Percentiles rank a stretch among this genome's conserved stretches.
Conservation (phyloP, 2,113 vertebrate species). For the Pogonocichla stellata region DNA sequence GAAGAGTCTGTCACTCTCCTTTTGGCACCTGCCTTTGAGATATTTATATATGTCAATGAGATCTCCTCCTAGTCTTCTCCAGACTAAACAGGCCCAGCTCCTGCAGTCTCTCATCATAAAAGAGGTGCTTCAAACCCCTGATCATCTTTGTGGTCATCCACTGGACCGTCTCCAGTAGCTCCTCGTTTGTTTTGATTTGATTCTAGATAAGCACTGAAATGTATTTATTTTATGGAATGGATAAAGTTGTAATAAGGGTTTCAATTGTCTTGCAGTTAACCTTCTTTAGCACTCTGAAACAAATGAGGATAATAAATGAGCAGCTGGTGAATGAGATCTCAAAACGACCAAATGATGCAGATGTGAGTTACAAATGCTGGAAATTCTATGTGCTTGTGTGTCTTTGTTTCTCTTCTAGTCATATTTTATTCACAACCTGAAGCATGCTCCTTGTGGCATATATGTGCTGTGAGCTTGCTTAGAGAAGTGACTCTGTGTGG, state of each 20-base stretch:
- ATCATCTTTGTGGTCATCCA: not conserved
- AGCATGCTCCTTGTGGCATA: not conserved
- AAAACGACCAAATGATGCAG: not conserved
- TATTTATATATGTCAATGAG: rapidly evolving
- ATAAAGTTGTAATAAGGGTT: not conserved
- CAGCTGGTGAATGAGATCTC: conserved; percentile 51
- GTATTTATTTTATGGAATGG: not conserved
- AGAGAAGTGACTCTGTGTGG: not conserved
- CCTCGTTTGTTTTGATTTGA: not conserved
- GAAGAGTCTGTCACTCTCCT: not conserved
- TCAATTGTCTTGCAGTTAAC: conserved; percentile 53
- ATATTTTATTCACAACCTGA: not conserved
- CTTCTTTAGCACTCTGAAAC: conserved; percentile 68
- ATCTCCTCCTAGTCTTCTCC: not conserved
- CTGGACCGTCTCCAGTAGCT: not conserved
- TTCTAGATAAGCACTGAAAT: not conserved
- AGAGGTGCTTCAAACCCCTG: not conserved
- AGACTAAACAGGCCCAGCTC: not conserved
- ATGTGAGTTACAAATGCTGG: conserved; percentile 35
- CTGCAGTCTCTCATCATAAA: not conserved
- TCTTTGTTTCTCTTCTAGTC: not conserved
- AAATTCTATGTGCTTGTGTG: not conserved
- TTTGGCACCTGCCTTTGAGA: not conserved
- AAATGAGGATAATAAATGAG: conserved; percentile 60
- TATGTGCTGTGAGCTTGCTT: not conserved